Evolutionary conservation across 2,113 vertebrate genomes (phyloP), one percentile per base, ranked within the genome.

Genomic region (Pseudopipra pipra): DNA sequence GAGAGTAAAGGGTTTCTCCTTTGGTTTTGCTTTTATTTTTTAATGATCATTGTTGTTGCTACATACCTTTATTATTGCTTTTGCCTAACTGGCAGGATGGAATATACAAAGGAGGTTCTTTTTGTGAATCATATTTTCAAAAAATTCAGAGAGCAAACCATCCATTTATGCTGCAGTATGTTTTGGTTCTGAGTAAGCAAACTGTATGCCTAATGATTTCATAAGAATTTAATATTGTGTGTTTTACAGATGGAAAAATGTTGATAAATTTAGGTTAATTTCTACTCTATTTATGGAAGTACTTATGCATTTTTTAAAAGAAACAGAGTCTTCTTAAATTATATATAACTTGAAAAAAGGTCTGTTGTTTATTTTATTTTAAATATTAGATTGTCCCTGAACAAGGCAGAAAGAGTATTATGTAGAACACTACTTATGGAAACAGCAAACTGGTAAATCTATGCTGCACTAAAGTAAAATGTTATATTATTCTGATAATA

Each of bases 161-260:
- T 30, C 18, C 46, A 16, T 62, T 89, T 71, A 67, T 74, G 85
- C 88, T 87, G 67, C 91, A 94, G 79, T 92, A 58, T 95, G 85
- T 95, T 54, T 95, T 87, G 55, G 20, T 97, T 84, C 56, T 95
- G 87, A 96, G 70, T 73, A 95, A 94, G 94, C 94, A 84, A 93
- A 85, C 93, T 87, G 74, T 81, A 72, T 87, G 62, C 75, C 55
- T 96, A 96, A 93, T 96, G 85, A 91, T 97, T 97, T 97, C 49
- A 84, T 97, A 95, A 94, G 87, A 95, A 93, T 97, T 97, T 96
- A 93, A 89, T 92, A 96, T 78, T 96, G 86, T 95, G 90, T 97
- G 92, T 95, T 96, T 96, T 96, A 93, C 95, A 96, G 91, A 94
- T 89, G 84, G 90, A 97, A 97, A 95, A 92, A 89, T 94, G 92